phyloP scores from a whole-genome alignment of 2,113 vertebrate species.

The Nymphicus hollandicus region DNA sequence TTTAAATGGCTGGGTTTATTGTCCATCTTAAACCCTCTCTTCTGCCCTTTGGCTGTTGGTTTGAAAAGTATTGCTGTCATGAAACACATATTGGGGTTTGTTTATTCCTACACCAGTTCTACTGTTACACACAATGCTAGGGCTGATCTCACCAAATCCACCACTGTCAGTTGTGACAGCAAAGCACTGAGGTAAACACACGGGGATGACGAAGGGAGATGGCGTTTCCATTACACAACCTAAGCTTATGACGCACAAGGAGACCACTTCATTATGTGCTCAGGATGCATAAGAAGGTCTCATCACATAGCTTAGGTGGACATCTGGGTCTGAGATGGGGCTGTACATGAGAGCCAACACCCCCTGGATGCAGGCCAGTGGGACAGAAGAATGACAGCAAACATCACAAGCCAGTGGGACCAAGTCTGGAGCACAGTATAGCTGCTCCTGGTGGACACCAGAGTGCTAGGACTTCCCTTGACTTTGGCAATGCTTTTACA shows the following conservation, averaged over 20 bases:
- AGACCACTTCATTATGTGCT: not conserved
- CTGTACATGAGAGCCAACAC: not conserved
- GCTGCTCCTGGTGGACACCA: rapidly evolving
- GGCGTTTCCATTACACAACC: not conserved
- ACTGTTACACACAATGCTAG: not conserved
- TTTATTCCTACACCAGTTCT: not conserved
- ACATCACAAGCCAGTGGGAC: rapidly evolving
- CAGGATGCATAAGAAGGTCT: not conserved
- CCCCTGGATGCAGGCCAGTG: rapidly evolving
- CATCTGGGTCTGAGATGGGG: not conserved
- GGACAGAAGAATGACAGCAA: not conserved
- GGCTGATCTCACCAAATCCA: not conserved
- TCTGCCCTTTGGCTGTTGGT: not conserved
- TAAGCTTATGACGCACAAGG: not conserved
- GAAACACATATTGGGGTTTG: not conserved
- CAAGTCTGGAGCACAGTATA: not conserved
- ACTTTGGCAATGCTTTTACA: not conserved
- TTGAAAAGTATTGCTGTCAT: not conserved
- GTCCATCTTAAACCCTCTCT: not conserved
- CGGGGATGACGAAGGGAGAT: rapidly evolving
- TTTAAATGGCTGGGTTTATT: not conserved
- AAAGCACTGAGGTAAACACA: not conserved
- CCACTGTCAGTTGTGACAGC: not conserved
- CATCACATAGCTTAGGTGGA: not conserved
- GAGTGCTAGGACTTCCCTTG: not conserved